These are phyloP conservation scores for Palaemon carinicauda DNA, from an alignment of 1,140 invertebrate species.

Conservation along the genomic window DNA sequence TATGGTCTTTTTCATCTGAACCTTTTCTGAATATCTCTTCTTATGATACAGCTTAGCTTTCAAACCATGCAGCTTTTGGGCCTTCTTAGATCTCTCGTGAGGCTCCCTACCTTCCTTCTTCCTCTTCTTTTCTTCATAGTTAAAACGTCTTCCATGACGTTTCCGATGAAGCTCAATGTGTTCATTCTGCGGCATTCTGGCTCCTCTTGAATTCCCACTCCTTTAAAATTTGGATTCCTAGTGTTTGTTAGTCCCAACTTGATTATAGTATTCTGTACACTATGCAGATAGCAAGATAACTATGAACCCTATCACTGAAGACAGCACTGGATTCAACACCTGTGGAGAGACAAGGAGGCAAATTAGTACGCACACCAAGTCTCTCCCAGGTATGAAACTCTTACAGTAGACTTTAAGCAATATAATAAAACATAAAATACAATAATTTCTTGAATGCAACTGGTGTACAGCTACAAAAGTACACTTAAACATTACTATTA, in stretches of 20 bases:
- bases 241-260: too few species aligned
- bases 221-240: too few species aligned
- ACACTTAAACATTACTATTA: too few species aligned
- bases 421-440: background rate
- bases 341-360: constrained; percentile 42
- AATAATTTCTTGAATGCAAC: too few species aligned
- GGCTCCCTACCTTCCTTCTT: constrained; percentile 94
- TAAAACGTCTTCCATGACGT: constrained; percentile 91
- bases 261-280: too few species aligned
- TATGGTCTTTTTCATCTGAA: constrained; percentile 99
- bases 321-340: constrained; percentile 1
- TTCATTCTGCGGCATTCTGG: constrained; percentile 98
- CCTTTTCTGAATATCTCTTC: constrained; percentile 95
- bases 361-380: constrained; percentile 45
- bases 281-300: too few species aligned
- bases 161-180: constrained; percentile 98
- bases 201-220: too few species aligned
- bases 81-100: constrained; percentile 88
- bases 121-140: constrained; percentile 96
- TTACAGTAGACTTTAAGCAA: background rate
- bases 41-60: constrained; percentile 99
- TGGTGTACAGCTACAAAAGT: too few species aligned
- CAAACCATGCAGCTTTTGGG: constrained; percentile 90
- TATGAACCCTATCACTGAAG: background rate
- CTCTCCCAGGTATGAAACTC: background rate